These are phyloP conservation scores for Kuschelorhynchus macadamiae DNA, from an alignment of 2,888 invertebrate species.

Conservation along the genomic window DNA sequence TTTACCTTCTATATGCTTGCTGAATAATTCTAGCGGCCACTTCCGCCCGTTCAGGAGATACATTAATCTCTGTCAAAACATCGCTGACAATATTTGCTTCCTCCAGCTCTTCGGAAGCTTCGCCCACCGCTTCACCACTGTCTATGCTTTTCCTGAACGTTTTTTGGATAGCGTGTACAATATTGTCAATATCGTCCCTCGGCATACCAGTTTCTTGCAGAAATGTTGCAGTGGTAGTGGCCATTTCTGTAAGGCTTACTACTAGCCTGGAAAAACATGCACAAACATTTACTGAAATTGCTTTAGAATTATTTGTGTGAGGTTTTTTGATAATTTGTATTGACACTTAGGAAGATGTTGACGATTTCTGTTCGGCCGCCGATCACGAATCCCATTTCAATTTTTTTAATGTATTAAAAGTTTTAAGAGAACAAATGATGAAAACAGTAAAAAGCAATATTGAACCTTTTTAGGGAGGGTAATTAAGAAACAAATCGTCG, in stretches of 20 bases:
- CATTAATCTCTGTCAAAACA: conserved; percentile 57
- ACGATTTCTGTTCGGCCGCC: too few relatives aligned
- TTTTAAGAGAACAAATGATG: too few relatives aligned
- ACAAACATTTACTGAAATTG: too few relatives aligned
- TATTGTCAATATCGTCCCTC: conserved; percentile 61
- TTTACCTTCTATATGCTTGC: conserved; percentile 57
- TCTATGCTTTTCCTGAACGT: conserved; percentile 51
- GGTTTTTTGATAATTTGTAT: too few relatives aligned
- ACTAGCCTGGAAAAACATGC: conserved; percentile 60
- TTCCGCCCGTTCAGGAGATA: conserved; percentile 60
- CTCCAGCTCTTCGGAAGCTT: background rate
- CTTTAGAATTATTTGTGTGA: too few relatives aligned
- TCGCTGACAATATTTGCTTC: conserved; percentile 58
- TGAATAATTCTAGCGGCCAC: conserved; percentile 64
- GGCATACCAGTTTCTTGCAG: conserved; percentile 61
- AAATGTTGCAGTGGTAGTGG: conserved; percentile 62
- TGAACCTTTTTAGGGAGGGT: too few relatives aligned
- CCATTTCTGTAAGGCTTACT: conserved; percentile 63
- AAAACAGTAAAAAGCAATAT: too few relatives aligned
- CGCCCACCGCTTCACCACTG: conserved; percentile 1
- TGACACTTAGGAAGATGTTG: too few relatives aligned
- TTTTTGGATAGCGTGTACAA: conserved; percentile 62
- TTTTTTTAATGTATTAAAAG: too few relatives aligned
- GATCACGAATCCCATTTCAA: too few relatives aligned
- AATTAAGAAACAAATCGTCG: too few relatives aligned